These are phyloP conservation scores for Garrulus glandarius DNA, from an alignment of 2,797 vertebrate genomes.

Conservation along the genomic window DNA sequence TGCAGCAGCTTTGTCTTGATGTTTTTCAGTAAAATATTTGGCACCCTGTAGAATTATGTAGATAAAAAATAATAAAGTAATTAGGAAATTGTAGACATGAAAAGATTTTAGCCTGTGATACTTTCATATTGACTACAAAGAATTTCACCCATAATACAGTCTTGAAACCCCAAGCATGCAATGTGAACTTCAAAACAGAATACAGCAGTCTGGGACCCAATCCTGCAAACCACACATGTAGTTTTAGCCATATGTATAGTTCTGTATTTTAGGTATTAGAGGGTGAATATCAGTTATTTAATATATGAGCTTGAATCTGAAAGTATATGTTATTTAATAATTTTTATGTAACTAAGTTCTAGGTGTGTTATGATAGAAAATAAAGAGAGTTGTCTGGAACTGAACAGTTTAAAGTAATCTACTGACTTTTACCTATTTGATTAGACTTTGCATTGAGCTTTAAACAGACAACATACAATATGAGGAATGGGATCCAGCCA, in stretches of 20 bases:
- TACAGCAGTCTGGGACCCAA: background rate
- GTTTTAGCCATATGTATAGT: background rate
- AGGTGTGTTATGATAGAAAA: background rate
- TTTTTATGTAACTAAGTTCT: background rate
- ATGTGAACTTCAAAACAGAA: background rate
- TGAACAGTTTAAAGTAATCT: background rate
- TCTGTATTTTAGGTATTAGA: background rate
- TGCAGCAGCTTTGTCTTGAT: background rate
- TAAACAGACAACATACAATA: background rate
- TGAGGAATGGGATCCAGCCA: background rate
- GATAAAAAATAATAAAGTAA: background rate
- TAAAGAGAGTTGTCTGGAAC: background rate
- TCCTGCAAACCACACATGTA: background rate
- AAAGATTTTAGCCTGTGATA: background rate
- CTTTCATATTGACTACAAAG: background rate
- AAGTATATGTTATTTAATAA: background rate
- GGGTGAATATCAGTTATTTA: background rate
- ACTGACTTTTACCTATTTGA: background rate
- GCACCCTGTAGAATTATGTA: background rate
- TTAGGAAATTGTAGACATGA: background rate
- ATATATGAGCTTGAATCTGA: background rate
- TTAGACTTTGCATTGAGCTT: background rate
- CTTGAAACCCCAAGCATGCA: background rate
- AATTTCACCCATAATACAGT: background rate
- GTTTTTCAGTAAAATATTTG: conserved; percentile 1